These are phyloP conservation scores for Microctonus hyperodae DNA, from an alignment of 2,888 invertebrate species.

Conservation along the genomic window DNA sequence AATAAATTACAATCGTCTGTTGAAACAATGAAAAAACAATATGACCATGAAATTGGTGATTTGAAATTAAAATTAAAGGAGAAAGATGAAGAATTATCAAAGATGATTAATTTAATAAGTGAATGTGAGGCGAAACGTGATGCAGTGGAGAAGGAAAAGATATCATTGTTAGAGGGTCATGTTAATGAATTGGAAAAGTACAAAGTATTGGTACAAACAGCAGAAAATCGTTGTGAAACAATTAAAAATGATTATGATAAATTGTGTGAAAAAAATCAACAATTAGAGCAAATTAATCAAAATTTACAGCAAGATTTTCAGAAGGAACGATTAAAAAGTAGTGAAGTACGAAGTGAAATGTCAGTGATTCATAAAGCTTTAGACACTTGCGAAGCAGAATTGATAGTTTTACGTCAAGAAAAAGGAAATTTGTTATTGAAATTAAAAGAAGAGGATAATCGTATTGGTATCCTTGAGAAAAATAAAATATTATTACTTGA, in stretches of 20 bases:
- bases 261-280: slow-evolving; percentile 49
- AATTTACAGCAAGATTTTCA: slow-evolving; percentile 56
- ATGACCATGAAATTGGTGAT: slow-evolving; percentile 64
- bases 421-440: slow-evolving; percentile 66
- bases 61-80: slow-evolving; percentile 68
- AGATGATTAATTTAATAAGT: slow-evolving; percentile 62
- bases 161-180: slow-evolving; percentile 54
- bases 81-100: slow-evolving; percentile 76
- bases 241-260: slow-evolving; percentile 52
- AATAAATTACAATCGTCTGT: slow-evolving; percentile 60
- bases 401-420: slow-evolving; percentile 62
- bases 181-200: slow-evolving; percentile 58
- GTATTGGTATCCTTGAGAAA: slow-evolving; percentile 65
- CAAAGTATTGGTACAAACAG: slow-evolving; percentile 54
- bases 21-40: slow-evolving; percentile 65
- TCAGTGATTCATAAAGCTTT: slow-evolving; percentile 57
- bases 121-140: slow-evolving; percentile 62
- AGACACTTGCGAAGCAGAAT: slow-evolving; percentile 60
- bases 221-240: slow-evolving; percentile 54
- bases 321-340: slow-evolving; percentile 53
- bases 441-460: slow-evolving; percentile 65
- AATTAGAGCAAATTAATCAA: slow-evolving; percentile 51
- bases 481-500: slow-evolving; percentile 68
- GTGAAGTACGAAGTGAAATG: slow-evolving; percentile 58
- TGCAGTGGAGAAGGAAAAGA: slow-evolving; percentile 53